Evolutionary conservation across 2,113 vertebrate genomes (phyloP).

Genomic region (Gasterosteus aculeatus): DNA sequence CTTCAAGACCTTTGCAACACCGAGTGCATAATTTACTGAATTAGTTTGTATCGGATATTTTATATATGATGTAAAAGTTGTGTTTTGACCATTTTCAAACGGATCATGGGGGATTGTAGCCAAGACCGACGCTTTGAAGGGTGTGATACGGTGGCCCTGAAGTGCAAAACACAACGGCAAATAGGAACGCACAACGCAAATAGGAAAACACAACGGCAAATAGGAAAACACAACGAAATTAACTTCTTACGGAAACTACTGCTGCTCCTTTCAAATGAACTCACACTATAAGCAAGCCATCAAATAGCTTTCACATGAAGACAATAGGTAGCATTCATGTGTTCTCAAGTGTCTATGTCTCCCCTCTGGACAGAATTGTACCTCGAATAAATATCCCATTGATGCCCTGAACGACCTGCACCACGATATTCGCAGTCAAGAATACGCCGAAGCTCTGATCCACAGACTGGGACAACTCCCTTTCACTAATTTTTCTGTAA

Average conservation of each 20-base stretch:
- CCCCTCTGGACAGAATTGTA: slow-evolving; percentile 15
- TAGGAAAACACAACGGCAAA: neutral
- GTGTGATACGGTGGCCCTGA: no score
- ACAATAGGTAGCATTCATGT: neutral
- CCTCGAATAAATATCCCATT: neutral
- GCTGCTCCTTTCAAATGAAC: neutral
- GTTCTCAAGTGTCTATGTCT: neutral
- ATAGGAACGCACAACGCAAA: neutral
- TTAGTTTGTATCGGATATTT: no score
- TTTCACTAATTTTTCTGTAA: neutral
- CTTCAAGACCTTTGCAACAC: no score
- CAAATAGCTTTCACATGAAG: neutral
- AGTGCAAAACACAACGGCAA: neutral
- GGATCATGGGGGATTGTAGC: no score
- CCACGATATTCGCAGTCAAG: accelerated
- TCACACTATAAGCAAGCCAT: neutral
- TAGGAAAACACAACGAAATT: neutral
- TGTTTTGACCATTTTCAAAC: no score
- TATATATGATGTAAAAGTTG: no score
- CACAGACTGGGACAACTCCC: no score
- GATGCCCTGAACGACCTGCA: neutral
- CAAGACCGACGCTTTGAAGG: no score
- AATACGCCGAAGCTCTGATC: no score
- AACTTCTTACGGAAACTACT: no score
- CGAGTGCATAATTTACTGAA: no score